phyloP scores from a whole-genome alignment of 2,113 vertebrate species.

The Mobula hypostoma region DNA sequence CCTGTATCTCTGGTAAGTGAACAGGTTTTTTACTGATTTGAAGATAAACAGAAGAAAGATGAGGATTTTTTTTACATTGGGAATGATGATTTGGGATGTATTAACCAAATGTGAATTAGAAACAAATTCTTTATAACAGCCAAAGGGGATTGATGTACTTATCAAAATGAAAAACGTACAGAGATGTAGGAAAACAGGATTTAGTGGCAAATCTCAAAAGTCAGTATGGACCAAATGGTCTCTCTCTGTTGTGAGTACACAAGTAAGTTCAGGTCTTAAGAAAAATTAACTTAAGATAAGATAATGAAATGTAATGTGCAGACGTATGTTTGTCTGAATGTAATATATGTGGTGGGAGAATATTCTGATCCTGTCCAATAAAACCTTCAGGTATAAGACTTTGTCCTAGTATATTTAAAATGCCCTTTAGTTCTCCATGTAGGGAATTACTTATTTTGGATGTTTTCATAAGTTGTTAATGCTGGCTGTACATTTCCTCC shows the following conservation, averaged over 20 bases:
- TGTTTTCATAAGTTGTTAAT: background rate
- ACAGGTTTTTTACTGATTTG: background rate
- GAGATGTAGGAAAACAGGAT: background rate
- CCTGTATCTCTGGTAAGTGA: slow-evolving; percentile 77
- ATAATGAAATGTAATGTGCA: background rate
- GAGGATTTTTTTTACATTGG: background rate
- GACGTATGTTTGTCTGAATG: no score
- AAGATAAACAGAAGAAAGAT: background rate
- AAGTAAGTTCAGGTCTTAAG: no score
- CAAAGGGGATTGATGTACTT: background rate
- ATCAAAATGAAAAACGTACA: background rate
- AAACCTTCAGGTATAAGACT: background rate
- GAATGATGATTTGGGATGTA: background rate
- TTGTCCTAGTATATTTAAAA: background rate
- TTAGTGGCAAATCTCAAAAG: background rate
- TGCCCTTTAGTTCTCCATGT: background rate
- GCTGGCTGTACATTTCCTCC: background rate
- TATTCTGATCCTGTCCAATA: background rate
- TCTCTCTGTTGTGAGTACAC: background rate
- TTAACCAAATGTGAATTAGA: background rate
- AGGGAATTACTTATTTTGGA: background rate
- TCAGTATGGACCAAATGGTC: background rate
- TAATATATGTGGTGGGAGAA: background rate
- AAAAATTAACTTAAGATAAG: no score
- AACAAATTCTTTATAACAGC: background rate